phyloP scores from a whole-genome alignment of 2,113 vertebrate genomes.

The Leptosomus discolor region DNA sequence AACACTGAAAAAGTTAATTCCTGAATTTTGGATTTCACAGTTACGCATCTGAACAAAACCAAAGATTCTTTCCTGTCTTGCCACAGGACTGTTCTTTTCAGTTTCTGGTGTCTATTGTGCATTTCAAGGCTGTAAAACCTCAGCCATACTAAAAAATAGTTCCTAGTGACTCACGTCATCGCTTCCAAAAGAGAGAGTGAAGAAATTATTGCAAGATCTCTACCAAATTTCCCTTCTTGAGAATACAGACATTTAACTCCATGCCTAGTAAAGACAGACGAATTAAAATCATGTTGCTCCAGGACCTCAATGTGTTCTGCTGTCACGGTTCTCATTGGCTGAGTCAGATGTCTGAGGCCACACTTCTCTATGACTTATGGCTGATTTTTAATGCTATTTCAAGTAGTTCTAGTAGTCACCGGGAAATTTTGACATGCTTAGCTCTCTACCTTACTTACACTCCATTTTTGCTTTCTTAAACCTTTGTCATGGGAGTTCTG shows the following conservation, averaged over 20 bases:
- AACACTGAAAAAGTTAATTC: constrained; percentile 33
- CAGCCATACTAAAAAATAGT: not conserved
- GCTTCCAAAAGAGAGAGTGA: not conserved
- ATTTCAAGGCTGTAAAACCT: not conserved
- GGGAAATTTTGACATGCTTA: not conserved
- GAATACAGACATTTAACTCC: not conserved
- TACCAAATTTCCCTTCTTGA: not conserved
- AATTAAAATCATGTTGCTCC: not conserved
- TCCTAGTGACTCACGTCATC: not conserved
- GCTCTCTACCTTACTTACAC: not conserved
- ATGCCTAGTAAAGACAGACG: not conserved
- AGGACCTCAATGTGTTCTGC: not conserved
- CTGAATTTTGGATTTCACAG: constrained; percentile 7
- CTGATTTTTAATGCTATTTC: not conserved
- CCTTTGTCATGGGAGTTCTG: not conserved
- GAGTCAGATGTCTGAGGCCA: not conserved
- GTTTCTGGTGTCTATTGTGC: not conserved
- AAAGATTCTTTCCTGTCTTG: not conserved
- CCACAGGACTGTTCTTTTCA: not conserved
- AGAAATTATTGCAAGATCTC: not conserved
- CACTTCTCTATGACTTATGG: not conserved
- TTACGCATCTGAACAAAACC: constrained; percentile 1
- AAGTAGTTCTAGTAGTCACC: not conserved
- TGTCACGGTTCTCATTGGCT: not conserved
- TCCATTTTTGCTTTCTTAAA: not conserved